These are phyloP conservation scores for Pelmatolapia mariae DNA, from an alignment of 2,113 vertebrate species.

Conservation along the genomic window DNA sequence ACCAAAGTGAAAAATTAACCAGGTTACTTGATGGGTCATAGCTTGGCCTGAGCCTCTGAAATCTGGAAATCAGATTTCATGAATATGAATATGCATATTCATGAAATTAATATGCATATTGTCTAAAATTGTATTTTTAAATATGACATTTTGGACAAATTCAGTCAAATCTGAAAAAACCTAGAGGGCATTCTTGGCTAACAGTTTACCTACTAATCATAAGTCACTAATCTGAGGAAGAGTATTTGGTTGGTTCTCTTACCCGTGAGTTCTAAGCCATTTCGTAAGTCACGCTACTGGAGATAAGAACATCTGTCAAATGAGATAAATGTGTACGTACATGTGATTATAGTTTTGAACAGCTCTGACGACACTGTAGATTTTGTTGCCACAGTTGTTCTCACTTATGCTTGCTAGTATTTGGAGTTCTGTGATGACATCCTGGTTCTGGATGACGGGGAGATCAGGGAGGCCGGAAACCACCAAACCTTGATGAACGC, in stretches of 20 bases:
- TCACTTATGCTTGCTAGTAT: conserved; percentile 58
- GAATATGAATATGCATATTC: background rate
- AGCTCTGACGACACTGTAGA: background rate
- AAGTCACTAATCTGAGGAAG: background rate
- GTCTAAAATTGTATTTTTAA: background rate
- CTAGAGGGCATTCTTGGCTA: background rate
- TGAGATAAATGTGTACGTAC: background rate
- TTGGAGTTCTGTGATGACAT: conserved; percentile 82
- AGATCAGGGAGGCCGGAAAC: conserved; percentile 74
- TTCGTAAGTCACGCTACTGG: fast-evolving
- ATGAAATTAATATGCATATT: background rate
- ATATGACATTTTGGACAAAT: background rate
- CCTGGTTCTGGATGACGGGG: conserved; percentile 76
- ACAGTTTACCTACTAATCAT: background rate
- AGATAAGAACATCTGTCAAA: background rate
- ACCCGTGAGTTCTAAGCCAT: background rate
- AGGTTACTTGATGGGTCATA: background rate
- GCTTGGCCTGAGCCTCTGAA: background rate
- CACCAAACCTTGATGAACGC: conserved; percentile 69
- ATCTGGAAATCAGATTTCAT: background rate
- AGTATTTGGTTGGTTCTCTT: background rate
- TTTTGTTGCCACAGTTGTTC: background rate
- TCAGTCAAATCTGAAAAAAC: background rate
- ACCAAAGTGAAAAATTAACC: background rate
- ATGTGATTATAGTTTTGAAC: background rate